Base-by-base conservation (phyloP, 2,888 invertebrate genomes). In the Brachyptera putata region DNA sequence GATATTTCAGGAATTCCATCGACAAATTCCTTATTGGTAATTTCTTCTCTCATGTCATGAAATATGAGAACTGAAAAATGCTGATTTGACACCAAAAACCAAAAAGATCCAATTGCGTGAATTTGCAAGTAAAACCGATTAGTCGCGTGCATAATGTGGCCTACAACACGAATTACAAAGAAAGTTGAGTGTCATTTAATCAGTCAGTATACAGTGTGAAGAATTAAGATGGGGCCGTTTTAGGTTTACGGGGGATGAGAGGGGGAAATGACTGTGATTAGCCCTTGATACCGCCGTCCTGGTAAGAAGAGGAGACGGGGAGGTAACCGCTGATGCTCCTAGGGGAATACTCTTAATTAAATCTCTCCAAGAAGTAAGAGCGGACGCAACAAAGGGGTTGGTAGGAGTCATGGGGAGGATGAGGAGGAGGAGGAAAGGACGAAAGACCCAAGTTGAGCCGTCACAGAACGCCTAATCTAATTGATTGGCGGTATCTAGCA, bases 401-500 rank as follows among this genome's bases (percentile, higher is more conserved):
- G 18, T 1, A 11, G 41, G 7, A 21, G 4, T 16, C 18, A 9
- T 11, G 14, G 48, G 21, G 9, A 22, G 16, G 18, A 49, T 50
- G 24, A 24, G 22, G 16, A 9, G 9, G 11, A 11, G 30, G 7
- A 30, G 30, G 30, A 16, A 4, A 9, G 4, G 7, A 39, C 39
- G 9, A 3, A n/a, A 21, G n/a, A 11, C 18, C 39, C 39, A 14
- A 50, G 30, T 50, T 50, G 50, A 46, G 24, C 46, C 46, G 46
- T 46, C 46, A 21, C 24, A 30, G 50, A 22, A 53, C 43, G 43
- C 25, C 59, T 60, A 60, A 60, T 43, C 50, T 63, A 61, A 63
- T 63, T 63, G 63, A 63, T 63, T 61, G 63, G 55, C 58, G 58
- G 63, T 60, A 60, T 60, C 53, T 60, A 39, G 34, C 37, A 39